Evolutionary conservation across 2,888 invertebrate species (phyloP).

Genomic region (Thecocarcelia acutangulata): DNA sequence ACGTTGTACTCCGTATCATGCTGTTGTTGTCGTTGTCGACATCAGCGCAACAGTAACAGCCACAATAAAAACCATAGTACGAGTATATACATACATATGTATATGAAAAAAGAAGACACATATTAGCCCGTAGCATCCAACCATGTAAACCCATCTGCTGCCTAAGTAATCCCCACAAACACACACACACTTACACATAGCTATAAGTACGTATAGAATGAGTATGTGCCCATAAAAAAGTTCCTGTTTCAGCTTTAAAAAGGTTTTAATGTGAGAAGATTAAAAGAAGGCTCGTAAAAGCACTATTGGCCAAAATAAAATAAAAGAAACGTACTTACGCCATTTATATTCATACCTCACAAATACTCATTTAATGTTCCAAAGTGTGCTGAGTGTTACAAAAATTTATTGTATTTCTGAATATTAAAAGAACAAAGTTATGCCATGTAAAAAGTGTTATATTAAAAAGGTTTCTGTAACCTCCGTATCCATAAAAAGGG

Average conservation of each 20-base stretch:
- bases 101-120: constrained; percentile 14
- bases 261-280: constrained; percentile 67
- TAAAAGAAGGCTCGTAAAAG: constrained; percentile 57
- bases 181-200: background rate
- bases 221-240: constrained; percentile 25
- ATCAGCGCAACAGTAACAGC: constrained; percentile 31
- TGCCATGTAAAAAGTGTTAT: too few relatives aligned
- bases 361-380: constrained; percentile 36
- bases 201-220: background rate
- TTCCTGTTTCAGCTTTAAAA: constrained; percentile 58
- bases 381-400: constrained; percentile 30
- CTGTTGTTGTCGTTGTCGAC: constrained; percentile 17
- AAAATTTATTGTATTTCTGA: constrained; percentile 11
- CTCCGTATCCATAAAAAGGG: too few relatives aligned
- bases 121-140: constrained; percentile 57
- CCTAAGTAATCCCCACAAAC: background rate
- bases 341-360: constrained; percentile 12
- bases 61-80: constrained; percentile 14
- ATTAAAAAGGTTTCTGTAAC: too few relatives aligned
- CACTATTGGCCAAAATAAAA: constrained; percentile 29
- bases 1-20: constrained; percentile 46
- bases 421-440: too few relatives aligned
- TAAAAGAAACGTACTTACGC: background rate
- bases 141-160: background rate
- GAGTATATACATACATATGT: background rate